A percentile compares a stretch with the other conserved stretches of the same genome.
These are phyloP conservation scores for Ctenoplectra terminalis DNA, from an alignment of 1,140 invertebrate genomes.

Conservation along the genomic window DNA sequence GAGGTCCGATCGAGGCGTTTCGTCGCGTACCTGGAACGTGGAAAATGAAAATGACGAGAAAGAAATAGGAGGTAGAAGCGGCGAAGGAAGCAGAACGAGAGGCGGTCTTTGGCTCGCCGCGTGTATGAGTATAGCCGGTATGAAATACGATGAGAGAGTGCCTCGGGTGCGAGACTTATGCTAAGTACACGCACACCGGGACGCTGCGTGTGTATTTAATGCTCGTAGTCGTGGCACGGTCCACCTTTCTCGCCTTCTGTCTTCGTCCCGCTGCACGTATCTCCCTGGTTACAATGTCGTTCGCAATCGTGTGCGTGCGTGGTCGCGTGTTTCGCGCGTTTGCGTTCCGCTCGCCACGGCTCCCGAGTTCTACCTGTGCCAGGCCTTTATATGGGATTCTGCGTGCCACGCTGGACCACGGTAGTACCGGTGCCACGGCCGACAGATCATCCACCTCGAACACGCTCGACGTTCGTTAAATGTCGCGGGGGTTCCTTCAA, in stretches of 20 bases:
- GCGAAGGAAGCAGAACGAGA: slow-evolving; percentile 41
- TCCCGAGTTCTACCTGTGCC: slow-evolving; percentile 52
- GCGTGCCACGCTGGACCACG: slow-evolving; percentile 3
- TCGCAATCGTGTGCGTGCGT: slow-evolving; percentile 21
- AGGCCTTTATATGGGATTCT: slow-evolving; percentile 60
- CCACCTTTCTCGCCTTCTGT: slow-evolving; percentile 54
- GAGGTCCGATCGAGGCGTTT: slow-evolving; percentile 6
- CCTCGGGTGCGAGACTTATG: slow-evolving; percentile 79
- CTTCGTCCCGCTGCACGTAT: slow-evolving; percentile 31
- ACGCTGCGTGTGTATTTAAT: slow-evolving; percentile 58
- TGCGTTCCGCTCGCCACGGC: slow-evolving; percentile 40
- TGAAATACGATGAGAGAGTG: slow-evolving; percentile 80
- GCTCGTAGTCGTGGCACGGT: slow-evolving; percentile 33
- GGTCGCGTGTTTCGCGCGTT: slow-evolving; percentile 56
- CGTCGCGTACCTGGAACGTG: slow-evolving; percentile 7
- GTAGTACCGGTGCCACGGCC: slow-evolving; percentile 46
- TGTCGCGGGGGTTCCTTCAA: not conserved
- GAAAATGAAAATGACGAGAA: slow-evolving; percentile 47
- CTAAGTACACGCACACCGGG: slow-evolving; percentile 74
- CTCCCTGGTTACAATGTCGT: slow-evolving; percentile 15
- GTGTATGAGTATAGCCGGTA: slow-evolving; percentile 64
- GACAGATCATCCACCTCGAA: slow-evolving; percentile 29
- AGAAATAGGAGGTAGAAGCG: slow-evolving; percentile 32
- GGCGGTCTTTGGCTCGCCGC: slow-evolving; percentile 61
- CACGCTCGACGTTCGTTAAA: not conserved